Evolutionary conservation across 1,140 invertebrate genomes (phyloP), one percentile per base, ranked within the genome.

Genomic region (Contarinia nasturtii): DNA sequence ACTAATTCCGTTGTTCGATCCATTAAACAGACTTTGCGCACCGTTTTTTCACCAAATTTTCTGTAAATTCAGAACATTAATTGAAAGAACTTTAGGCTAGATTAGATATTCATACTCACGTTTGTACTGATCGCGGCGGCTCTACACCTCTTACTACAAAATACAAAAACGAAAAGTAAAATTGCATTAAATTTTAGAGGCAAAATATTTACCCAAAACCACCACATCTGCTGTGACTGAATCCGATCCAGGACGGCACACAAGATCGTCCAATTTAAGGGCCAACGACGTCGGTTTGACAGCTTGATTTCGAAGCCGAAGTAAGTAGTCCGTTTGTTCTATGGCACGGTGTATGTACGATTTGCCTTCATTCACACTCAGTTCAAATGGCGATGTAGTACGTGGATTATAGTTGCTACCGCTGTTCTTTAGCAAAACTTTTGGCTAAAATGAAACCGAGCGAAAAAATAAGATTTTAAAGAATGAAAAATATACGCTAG

Each of bases 361-460:
- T 2, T 68, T 61, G 12, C 65, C 67, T 54, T 77, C 75, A 51
- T 68, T 74, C 8, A 79, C 51, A 3, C 58, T 67, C 17, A 80
- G 49, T 2, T 57, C 55, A 38, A 64, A 71, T 2, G 60, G 58
- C 22, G 72, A 67, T 3, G 67, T 69, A 11, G 67, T 65, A 12
- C 57, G 55, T 1, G 76, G 76, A 7, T 70, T 60, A 51, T 67
- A 77, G 21, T 61, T 56, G 19, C 71, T 49, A 7, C 44, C 44
- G 4, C 7, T 17, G 2, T 18, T 5, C 7, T 19, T 53, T 56
- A 8, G 44, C 14, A 7, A 7, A 15, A 45, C 27, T 33, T 45
- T n/a, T 15, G 44, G 44, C 47, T n/a, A n/a, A n/a, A n/a, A n/a
- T n/a, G n/a, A n/a, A n/a, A n/a, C n/a, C n/a, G n/a, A n/a, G n/a